Percentiles rank a stretch among this genome's conserved stretches.
phyloP scores from a whole-genome alignment of 1,140 invertebrate species.

The Zaprionus kolodkinae region DNA sequence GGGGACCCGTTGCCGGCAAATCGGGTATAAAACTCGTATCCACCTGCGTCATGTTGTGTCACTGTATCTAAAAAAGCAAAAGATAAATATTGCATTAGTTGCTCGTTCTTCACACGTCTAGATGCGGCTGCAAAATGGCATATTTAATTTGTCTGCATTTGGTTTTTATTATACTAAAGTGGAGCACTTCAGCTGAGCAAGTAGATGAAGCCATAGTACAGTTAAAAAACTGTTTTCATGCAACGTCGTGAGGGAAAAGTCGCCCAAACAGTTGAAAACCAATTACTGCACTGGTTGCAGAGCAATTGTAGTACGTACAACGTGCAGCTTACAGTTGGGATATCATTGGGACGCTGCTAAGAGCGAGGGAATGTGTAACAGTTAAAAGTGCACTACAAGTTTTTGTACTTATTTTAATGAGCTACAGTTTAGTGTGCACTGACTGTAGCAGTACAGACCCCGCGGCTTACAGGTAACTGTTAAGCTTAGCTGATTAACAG shows the following conservation, averaged over 20 bases:
- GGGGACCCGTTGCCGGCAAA: slow-evolving; percentile 87
- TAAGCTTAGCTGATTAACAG: not conserved
- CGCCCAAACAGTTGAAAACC: slow-evolving; percentile 17
- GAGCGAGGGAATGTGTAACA: not conserved
- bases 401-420: not conserved
- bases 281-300: slow-evolving; percentile 1
- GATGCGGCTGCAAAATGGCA: slow-evolving; percentile 14
- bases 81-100: not conserved
- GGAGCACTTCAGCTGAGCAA: slow-evolving; percentile 32
- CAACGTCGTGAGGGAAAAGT: slow-evolving; percentile 9
- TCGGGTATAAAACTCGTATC: slow-evolving; percentile 86
- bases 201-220: slow-evolving; percentile 48
- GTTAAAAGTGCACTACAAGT: not conserved
- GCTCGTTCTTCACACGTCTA: slow-evolving; percentile 4
- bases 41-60: slow-evolving; percentile 53
- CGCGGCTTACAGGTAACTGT: not conserved
- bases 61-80: not conserved
- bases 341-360: not conserved
- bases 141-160: slow-evolving; percentile 18
- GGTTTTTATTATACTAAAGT: slow-evolving; percentile 24
- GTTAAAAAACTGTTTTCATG: not conserved
- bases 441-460: not conserved
- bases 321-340: not conserved
- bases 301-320: not conserved
- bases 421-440: not conserved